phyloP scores from a whole-genome alignment of 1,140 invertebrate genomes.

The Drosophila sproati region DNA sequence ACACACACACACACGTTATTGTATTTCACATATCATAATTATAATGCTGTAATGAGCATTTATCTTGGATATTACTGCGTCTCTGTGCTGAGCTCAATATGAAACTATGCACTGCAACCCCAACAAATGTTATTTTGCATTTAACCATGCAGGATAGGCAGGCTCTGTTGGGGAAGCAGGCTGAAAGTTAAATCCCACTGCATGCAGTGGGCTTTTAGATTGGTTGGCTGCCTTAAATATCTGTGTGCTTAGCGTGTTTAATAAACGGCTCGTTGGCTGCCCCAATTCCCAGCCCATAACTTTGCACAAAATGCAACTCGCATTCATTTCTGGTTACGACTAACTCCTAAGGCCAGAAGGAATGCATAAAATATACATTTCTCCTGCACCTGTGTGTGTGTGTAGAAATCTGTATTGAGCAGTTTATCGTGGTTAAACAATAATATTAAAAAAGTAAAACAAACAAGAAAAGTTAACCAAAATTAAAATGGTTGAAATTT shows the following conservation, averaged over 20 bases:
- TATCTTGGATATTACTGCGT: slow-evolving; percentile 55
- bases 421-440: background rate
- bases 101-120: slow-evolving; percentile 28
- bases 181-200: slow-evolving; percentile 41
- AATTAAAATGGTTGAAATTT: too few species aligned
- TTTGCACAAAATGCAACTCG: slow-evolving; percentile 47
- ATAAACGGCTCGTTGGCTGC: slow-evolving; percentile 22
- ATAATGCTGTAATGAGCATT: slow-evolving; percentile 63
- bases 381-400: background rate
- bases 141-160: slow-evolving; percentile 9
- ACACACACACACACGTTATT: background rate
- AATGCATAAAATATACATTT: background rate
- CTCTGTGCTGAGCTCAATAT: slow-evolving; percentile 29
- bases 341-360: slow-evolving; percentile 1
- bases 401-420: background rate
- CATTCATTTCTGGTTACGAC: slow-evolving; percentile 36
- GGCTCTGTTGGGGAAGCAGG: background rate
- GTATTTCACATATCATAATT: slow-evolving; percentile 53
- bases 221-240: slow-evolving; percentile 16
- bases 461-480: too few species aligned
- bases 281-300: slow-evolving; percentile 32
- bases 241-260: slow-evolving; percentile 43
- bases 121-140: slow-evolving; percentile 38
- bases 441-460: too few species aligned
- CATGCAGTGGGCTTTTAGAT: slow-evolving; percentile 44